These are phyloP conservation scores for Artibeus lituratus DNA, from an alignment of 2,797 vertebrate species.

Conservation along the genomic window DNA sequence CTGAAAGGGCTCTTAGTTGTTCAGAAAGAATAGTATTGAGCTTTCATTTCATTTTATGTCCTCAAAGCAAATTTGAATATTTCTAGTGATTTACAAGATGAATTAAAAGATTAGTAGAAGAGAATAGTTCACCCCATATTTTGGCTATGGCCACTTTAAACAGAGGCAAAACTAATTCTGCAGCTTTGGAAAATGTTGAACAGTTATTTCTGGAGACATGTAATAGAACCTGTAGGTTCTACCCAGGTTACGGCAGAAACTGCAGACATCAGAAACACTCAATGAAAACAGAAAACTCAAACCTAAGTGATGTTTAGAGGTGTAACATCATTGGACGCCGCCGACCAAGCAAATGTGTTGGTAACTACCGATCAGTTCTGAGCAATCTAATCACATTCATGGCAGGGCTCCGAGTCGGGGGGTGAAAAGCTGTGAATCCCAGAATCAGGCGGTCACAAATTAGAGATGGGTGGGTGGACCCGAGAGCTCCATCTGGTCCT, in stretches of 20 bases:
- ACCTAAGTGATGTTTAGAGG: not conserved
- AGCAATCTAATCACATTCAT: not conserved
- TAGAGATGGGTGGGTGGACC: not conserved
- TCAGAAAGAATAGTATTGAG: constrained; percentile 32
- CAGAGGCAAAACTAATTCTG: not conserved
- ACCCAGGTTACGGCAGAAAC: accelerated
- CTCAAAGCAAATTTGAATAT: constrained; percentile 9
- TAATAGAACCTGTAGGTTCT: not conserved
- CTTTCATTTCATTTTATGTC: constrained; percentile 36
- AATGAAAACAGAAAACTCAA: not conserved
- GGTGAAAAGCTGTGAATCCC: not conserved
- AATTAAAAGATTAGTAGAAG: constrained; percentile 31
- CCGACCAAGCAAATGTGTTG: not conserved
- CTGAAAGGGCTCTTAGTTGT: constrained; percentile 43
- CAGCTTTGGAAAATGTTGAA: not conserved
- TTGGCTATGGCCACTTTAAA: not conserved
- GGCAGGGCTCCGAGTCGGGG: not conserved
- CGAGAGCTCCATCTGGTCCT: constrained; percentile 26
- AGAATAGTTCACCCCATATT: not conserved
- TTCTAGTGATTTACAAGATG: constrained; percentile 40
- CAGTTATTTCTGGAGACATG: not conserved
- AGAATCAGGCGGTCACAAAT: not conserved
- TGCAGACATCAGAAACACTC: not conserved
- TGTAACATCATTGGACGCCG: not conserved
- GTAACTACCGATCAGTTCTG: not conserved